Base-by-base conservation (phyloP, 2,888 invertebrate species). In the Caenorhabditis sp. region DNA sequence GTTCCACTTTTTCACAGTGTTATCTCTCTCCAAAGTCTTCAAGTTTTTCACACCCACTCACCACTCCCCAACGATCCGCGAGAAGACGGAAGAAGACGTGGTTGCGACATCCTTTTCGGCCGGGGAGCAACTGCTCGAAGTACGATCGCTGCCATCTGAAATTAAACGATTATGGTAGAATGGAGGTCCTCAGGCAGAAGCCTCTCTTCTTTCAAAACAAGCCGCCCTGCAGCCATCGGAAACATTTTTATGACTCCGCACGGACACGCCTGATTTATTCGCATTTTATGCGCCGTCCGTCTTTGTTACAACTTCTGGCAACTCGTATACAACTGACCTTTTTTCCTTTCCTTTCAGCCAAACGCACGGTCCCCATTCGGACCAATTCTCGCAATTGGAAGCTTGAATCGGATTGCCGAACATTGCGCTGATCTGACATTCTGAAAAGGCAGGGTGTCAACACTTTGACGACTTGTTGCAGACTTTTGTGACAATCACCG, bases 41-140 rank as follows among this genome's bases (percentile, higher is more conserved):
- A n/a, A 48, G 43, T 48, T 48, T 30, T 30, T 30, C 30, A 30
- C 30, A 30, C 37, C 15, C 13, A 7, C 30, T 82, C 58, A 86
- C 86, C 35, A 81, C 83, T 43, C 87, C 87, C 88, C 88, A 88
- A 24, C 88, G 83, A 52, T 88, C 88, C 37, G 76, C 79, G 24
- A 88, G 77, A 59, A 88, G 81, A 41, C 84, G 80, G 83, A 86
- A 88, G 72, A 88, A 88, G 15, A 88, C 86, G 63, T 88, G 88
- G 37, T 86, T 79, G 2, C 88, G 74, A 70, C 88, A 88, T n/a
- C 88, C 88, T 37, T 82, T 85, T 6, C 84, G 41, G 11, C 88
- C 88, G 5, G 88, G 88, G 37, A 88, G 75, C 48, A 88, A 75
- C 61, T 88, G 88, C 27, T 87, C 87, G 73, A 88, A 88, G 71